Conservation (phyloP, 2,797 vertebrate species). For the Schizopygopsis malacanthus region DNA sequence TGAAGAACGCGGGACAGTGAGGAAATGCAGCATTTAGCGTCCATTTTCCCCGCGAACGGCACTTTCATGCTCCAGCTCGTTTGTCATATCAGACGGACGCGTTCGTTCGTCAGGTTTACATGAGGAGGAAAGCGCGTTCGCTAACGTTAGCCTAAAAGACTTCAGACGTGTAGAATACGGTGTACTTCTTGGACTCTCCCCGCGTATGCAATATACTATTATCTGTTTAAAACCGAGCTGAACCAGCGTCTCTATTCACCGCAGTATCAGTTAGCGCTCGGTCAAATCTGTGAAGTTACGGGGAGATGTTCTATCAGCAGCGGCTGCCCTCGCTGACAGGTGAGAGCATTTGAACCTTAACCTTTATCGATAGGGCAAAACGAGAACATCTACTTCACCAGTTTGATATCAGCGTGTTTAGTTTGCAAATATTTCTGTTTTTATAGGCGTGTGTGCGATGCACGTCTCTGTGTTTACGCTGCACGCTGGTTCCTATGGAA, state of each 20-base stretch:
- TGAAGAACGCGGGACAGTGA: conserved; percentile 47
- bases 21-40: conserved; percentile 50
- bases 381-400: not conserved
- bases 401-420: not conserved
- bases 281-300: conserved; percentile 73
- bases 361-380: not conserved
- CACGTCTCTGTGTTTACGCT: not conserved
- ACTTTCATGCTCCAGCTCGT: conserved; percentile 34
- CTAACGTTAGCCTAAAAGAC: conserved; percentile 8
- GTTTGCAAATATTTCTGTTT: not conserved
- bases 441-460: not conserved
- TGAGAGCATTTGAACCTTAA: conserved; percentile 28
- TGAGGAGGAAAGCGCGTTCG: conserved; percentile 12
- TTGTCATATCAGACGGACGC: conserved; percentile 12
- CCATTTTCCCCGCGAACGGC: conserved; percentile 15
- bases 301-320: conserved; percentile 77
- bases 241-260: conserved; percentile 2
- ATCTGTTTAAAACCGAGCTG: not conserved
- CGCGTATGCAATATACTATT: not conserved
- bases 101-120: conserved; percentile 6
- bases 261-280: conserved; percentile 4
- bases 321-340: conserved; percentile 63
- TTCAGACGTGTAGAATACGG: not conserved
- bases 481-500: conserved; percentile 34
- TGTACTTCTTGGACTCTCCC: not conserved